A percentile compares a stretch with the other conserved stretches of the same genome.
Evolutionary conservation across 2,888 invertebrate species (phyloP).

Genomic region (Physocephala rufipes): DNA sequence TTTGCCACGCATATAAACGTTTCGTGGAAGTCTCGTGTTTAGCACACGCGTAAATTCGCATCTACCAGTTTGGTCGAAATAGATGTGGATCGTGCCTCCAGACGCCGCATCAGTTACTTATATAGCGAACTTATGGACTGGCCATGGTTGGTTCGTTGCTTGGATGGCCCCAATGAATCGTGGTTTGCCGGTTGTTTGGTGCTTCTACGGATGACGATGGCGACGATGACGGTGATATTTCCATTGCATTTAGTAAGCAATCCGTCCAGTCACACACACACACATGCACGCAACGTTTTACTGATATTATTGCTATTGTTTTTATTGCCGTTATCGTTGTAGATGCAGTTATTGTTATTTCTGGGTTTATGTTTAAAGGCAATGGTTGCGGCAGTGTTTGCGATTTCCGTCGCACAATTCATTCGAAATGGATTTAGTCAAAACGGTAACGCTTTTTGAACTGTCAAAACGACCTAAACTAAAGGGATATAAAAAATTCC

Average conservation of each 20-base stretch:
- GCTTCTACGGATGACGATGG: background rate
- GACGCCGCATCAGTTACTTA: background rate
- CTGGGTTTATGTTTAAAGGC: slow-evolving; percentile 41
- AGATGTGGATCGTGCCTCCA: slow-evolving; percentile 32
- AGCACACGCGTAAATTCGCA: slow-evolving; percentile 65
- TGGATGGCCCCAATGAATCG: no score
- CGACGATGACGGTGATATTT: no score
- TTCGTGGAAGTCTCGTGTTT: slow-evolving; percentile 66
- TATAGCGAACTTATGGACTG: slow-evolving; percentile 2
- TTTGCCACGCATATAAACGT: slow-evolving; percentile 54
- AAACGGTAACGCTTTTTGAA: slow-evolving; percentile 62
- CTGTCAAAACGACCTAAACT: slow-evolving; percentile 37
- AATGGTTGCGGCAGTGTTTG: slow-evolving; percentile 54
- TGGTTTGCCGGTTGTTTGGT: no score
- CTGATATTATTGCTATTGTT: slow-evolving; percentile 18
- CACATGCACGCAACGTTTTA: no score
- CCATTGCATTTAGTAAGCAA: slow-evolving; percentile 14
- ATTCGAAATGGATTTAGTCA: slow-evolving; percentile 64
- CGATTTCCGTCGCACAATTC: slow-evolving; percentile 54
- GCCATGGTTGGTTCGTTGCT: background rate
- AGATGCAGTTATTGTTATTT: slow-evolving; percentile 37
- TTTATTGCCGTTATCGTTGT: slow-evolving; percentile 25
- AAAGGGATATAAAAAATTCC: background rate
- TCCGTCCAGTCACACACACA: background rate
- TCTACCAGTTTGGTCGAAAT: slow-evolving; percentile 40